Evolutionary conservation across 2,888 invertebrate genomes (phyloP), one percentile per base, ranked within the genome.

Genomic region (Chirona hameri): DNA sequence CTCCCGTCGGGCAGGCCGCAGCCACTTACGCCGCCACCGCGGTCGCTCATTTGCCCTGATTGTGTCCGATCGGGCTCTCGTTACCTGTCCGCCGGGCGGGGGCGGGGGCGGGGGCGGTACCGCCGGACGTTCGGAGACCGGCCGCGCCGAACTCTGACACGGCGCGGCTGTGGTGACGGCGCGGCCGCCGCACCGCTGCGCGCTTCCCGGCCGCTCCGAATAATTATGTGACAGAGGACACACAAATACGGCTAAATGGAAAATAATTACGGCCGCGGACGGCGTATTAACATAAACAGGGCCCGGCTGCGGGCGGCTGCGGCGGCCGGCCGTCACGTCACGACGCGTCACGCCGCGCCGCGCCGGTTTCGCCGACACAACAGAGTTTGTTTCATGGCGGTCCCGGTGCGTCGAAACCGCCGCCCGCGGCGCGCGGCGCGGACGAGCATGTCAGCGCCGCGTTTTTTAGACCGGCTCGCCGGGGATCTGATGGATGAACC

Each of bases 171-270:
- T 24, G 29, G 72, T 29, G 72, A 31, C 72, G 18, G 18, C 10
- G 46, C 31, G 76, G 39, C 46, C 24, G 76, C 46, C 18, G 31
- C 27, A 21, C 31, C 18, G 21, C 31, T 18, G 39, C 18, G 72
- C 76, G 21, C 27, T 27, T 76, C 76, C 46, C 46, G 39, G 46
- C 76, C 76, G 39, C 76, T 24, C 76, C 39, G 76, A 39, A 76
- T 76, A 76, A 76, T 76, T 76, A 76, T 76, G 76, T 76, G 76
- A 76, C 76, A 76, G 46, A 76, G 46, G 76, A 76, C 76, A 76
- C 76, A 76, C 76, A 76, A 76, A 76, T 76, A 76, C 76, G 76
- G 76, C 76, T 76, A 76, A 76, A 76, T 76, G 76, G 76, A 76
- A 76, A 76, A 76, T 76, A 76, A 76, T 76, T 76, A 76, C 39